A percentile compares a stretch with the other conserved stretches of the same genome.
Evolutionary conservation across 2,113 vertebrate species (phyloP).

Genomic region (Sardina pilchardus): DNA sequence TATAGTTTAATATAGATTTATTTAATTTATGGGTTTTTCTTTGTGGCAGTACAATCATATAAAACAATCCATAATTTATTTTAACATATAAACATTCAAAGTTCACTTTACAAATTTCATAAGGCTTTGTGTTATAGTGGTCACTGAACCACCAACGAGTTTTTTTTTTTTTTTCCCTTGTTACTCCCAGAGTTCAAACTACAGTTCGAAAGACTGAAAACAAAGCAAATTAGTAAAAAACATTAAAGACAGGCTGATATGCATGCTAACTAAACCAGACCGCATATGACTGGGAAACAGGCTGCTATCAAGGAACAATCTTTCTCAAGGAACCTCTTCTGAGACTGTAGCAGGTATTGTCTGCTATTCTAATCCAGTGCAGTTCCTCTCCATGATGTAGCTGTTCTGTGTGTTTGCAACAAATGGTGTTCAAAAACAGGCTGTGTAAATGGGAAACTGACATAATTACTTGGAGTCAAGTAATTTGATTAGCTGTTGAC

Average conservation of each 20-base stretch:
- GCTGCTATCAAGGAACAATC: not conserved
- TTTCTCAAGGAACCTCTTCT: not conserved
- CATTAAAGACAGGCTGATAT: slow-evolving; percentile 75
- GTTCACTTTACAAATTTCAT: slow-evolving; percentile 93
- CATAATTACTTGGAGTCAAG: not conserved
- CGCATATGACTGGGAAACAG: slow-evolving; percentile 43
- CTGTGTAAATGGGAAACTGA: not conserved
- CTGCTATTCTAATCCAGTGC: not conserved
- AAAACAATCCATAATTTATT: slow-evolving; percentile 87
- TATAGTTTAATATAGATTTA: slow-evolving; percentile 59
- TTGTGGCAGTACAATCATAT: slow-evolving; percentile 95
- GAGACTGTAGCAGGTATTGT: not conserved
- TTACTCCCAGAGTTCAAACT: slow-evolving; percentile 85
- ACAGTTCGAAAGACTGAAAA: slow-evolving; percentile 79
- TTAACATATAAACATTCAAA: slow-evolving; percentile 95
- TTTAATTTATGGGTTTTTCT: slow-evolving; percentile 79
- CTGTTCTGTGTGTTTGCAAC: not conserved
- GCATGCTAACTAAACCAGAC: slow-evolving; percentile 74
- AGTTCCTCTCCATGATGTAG: not conserved
- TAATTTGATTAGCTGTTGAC: not conserved
- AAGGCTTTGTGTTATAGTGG: slow-evolving; percentile 89
- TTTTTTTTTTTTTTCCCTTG: slow-evolving; percentile 50
- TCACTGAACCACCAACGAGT: slow-evolving; percentile 60
- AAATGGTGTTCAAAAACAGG: not conserved
- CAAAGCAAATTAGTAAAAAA: slow-evolving; percentile 66